Evolutionary conservation across 1,140 invertebrate genomes (phyloP).

Genomic region (Drosophila aff.): DNA sequence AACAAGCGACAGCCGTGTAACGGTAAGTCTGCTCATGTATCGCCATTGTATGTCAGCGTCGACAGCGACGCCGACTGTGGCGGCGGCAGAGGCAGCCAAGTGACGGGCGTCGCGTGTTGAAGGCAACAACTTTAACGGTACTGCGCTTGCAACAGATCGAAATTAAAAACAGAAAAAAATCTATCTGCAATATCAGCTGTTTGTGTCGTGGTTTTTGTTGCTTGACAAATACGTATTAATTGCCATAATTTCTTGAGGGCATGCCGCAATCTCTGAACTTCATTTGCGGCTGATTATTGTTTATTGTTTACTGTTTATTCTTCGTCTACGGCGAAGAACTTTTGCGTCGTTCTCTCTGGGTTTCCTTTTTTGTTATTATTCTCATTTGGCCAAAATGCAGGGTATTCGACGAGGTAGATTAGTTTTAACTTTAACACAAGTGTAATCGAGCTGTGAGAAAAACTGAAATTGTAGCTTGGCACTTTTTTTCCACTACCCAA

Average conservation of each 20-base stretch:
- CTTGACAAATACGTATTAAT: slow-evolving; percentile 29
- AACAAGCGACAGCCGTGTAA: slow-evolving; percentile 28
- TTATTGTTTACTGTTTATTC: slow-evolving; percentile 30
- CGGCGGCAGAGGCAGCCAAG: slow-evolving; percentile 13
- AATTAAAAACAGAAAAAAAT: neutral
- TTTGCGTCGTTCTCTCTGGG: slow-evolving; percentile 51
- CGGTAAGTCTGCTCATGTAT: slow-evolving; percentile 32
- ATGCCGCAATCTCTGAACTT: slow-evolving; percentile 34
- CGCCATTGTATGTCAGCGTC: slow-evolving; percentile 35
- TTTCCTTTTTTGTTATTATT: slow-evolving; percentile 22
- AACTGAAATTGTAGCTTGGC: neutral
- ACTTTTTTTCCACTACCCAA: neutral
- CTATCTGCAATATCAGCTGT: slow-evolving; percentile 10
- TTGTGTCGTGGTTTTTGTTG: slow-evolving; percentile 4
- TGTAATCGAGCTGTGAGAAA: neutral
- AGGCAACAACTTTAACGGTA: slow-evolving; percentile 26
- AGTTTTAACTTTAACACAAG: neutral
- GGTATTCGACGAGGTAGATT: neutral
- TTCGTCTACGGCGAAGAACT: slow-evolving; percentile 43
- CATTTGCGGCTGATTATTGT: slow-evolving; percentile 29
- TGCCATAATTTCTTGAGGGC: slow-evolving; percentile 6
- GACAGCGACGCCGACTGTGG: slow-evolving; percentile 8
- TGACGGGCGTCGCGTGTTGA: slow-evolving; percentile 36
- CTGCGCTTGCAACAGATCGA: slow-evolving; percentile 39
- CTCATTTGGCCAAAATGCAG: slow-evolving; percentile 6